Base-by-base conservation (phyloP, 1,140 invertebrate genomes). In the Microvelia longipes region DNA sequence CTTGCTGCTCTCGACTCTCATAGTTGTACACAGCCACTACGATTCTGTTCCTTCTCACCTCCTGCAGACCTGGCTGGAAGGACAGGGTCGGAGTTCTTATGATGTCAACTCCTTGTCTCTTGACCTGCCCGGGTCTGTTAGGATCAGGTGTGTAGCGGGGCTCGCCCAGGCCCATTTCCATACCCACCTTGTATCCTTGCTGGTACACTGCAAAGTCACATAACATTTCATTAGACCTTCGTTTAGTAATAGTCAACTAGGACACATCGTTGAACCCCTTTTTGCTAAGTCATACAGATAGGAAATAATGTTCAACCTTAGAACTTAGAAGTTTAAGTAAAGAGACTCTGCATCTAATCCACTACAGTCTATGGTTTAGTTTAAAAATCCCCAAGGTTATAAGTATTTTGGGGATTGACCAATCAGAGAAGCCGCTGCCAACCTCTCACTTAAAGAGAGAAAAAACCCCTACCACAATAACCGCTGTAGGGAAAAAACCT, bases 11-110 rank as follows among this genome's bases (percentile, higher is more conserved):
- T 70, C 93, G 84, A 2, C 93, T 92, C 71, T 90, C 89, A 82
- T 96, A 97, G 77, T 90, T 89, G 81, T 94, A 96, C 68, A 96
- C 83, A 70, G 92, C 94, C 68, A 96, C 90, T 29, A 96, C 91
- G 35, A 94, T 88, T 76, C 86, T 84, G 29, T 64, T 61, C 24
- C 67, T 26, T 15, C 14, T 69, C 0, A 24, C 65, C 26, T 19
- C 69, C 66, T 28, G 29, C 35, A 29, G 68, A 24, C 2, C 65
- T 28, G 26, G 63, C 64, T 70, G 29, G 66, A 60, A 73, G 2
- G 70, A 69, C 75, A 87, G 89, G 69, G 83, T 84, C 73, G 85
- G 83, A 74, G 83, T 80, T 64, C 88, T 82, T 74, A 90, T 89
- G 75, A 90, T 88, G 76, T 90, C 88, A 14, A 83, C 84, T 70